Evolutionary conservation across 2,113 vertebrate genomes (phyloP), one percentile per base, ranked within the genome.

Genomic region (Leiothrix lutea): DNA sequence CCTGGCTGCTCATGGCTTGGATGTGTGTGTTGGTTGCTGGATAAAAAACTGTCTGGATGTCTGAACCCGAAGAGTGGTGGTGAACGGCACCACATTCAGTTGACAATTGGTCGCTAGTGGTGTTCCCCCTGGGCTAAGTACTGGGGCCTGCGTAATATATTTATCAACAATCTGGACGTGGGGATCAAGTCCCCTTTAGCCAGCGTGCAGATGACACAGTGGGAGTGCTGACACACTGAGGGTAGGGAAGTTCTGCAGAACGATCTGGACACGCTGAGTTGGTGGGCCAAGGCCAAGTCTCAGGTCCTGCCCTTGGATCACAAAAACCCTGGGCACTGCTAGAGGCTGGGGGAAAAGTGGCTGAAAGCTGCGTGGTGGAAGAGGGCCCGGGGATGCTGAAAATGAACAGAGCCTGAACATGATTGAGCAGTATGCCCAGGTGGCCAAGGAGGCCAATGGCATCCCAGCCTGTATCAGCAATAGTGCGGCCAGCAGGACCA

Each of bases 81-180:
- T n/a, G 33, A 73, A 58, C 6, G n/a, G 28, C 0, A 0, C 33
- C n/a, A 51, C 12, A 33, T 13, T 29, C 22, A 33, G 11, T 4
- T 51, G 33, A 19, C 19, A 44, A 5, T 6, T 18, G 19, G 31
- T 44, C 44, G 72, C 31, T 28, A 19, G 35, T 16, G 11, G 21
- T 86, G 22, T 5, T 60, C n/a, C 13, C 9, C 11, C 20, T 29
- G 13, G 23, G 12, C 36, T 51, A 24, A 21, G 60, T 33, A 58
- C 8, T n/a, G 33, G 10, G 18, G 15, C 23, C 36, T 58, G 13
- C 24, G 19, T 38, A 42, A 65, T 8, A 5, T 6, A 33, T 58
- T 73, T 51, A 66, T 45, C 6, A 38, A 36, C 28, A 7, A 23
- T 22, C 6, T 50, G 58, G 25, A 50, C 0, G 0, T 50, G 44